Percentiles rank a stretch among this genome's conserved stretches.
Conservation (phyloP, 2,797 vertebrate genomes). For the Xiphophorus birchmanni region DNA sequence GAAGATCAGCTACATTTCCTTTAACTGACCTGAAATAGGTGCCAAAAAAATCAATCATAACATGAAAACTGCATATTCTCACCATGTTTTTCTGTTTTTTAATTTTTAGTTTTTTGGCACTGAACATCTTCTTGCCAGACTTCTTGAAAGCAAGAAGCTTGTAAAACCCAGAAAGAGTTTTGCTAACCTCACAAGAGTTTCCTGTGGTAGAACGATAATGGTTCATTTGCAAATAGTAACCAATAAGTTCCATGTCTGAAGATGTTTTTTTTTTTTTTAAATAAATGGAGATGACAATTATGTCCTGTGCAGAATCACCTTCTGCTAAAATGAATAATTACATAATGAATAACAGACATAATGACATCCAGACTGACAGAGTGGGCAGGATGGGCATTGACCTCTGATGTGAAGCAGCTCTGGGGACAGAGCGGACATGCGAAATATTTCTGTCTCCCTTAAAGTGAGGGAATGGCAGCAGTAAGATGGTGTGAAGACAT, state of each 20-base stretch:
- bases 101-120: neutral
- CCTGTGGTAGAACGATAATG: neutral
- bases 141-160: constrained; percentile 2
- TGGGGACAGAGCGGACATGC: constrained; percentile 65
- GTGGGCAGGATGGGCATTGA: constrained; percentile 21
- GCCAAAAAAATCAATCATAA: constrained; percentile 10
- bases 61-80: neutral
- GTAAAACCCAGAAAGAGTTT: constrained; percentile 13
- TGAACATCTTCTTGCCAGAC: neutral
- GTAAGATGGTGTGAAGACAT: constrained; percentile 63
- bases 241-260: neutral
- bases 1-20: constrained; percentile 11
- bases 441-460: constrained; percentile 72
- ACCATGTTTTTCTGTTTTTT: neutral
- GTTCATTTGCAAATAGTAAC: neutral
- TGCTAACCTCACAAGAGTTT: neutral
- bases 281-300: constrained; percentile 7
- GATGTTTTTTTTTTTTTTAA: neutral
- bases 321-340: constrained; percentile 32
- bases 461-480: constrained; percentile 53
- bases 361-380: constrained; percentile 6
- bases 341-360: constrained; percentile 36
- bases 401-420: constrained; percentile 45
- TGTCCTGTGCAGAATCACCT: neutral
- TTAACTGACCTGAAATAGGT: neutral